These are phyloP conservation scores for Heliconius cydno DNA, from an alignment of 2,888 invertebrate species.

Conservation along the genomic window DNA sequence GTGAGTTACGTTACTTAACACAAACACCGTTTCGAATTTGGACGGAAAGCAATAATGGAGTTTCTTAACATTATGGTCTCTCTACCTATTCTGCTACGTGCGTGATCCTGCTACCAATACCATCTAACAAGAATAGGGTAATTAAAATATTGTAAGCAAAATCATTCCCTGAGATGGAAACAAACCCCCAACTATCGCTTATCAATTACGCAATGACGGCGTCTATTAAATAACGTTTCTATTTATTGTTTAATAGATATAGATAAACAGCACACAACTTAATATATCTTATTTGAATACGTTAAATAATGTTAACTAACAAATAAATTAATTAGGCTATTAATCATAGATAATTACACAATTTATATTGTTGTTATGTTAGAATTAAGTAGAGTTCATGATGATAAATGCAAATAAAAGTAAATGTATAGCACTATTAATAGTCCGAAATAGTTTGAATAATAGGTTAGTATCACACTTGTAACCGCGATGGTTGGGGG, in stretches of 20 bases:
- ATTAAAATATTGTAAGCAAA: not conserved
- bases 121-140: too few relatives aligned
- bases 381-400: not conserved
- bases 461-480: too few relatives aligned
- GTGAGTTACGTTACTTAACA: not conserved
- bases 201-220: not conserved
- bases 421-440: not conserved
- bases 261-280: not conserved
- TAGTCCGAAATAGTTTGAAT: not conserved
- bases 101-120: not conserved
- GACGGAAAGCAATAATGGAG: not conserved
- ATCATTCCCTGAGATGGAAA: not conserved
- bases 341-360: conserved; percentile 10
- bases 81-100: not conserved
- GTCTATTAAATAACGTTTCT: not conserved
- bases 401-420: not conserved
- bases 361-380: conserved; percentile 8
- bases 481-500: too few relatives aligned
- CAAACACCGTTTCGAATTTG: not conserved
- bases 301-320: conserved; percentile 5
- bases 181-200: not conserved
- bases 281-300: conserved; percentile 6
- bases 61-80: not conserved
- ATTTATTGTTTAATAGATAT: not conserved
- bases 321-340: conserved; percentile 1